Conservation (phyloP, 2,113 vertebrate species). For the Epinephelus lanceolatus region DNA sequence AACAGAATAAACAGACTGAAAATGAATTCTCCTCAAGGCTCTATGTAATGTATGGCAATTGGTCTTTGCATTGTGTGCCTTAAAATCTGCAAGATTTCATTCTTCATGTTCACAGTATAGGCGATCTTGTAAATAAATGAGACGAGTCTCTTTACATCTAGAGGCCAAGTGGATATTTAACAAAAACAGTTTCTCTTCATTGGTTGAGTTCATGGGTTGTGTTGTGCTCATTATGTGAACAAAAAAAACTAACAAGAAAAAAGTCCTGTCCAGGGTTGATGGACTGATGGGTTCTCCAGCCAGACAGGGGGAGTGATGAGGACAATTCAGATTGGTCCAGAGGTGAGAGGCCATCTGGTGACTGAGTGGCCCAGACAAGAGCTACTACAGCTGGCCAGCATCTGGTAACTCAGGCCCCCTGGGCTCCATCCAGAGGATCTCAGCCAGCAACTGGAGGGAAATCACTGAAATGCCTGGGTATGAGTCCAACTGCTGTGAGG, state of each 20-base stretch:
- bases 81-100: neutral
- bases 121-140: neutral
- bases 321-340: constrained; percentile 11
- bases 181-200: neutral
- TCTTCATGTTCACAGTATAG: too few species aligned
- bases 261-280: neutral
- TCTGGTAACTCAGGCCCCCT: constrained; percentile 35
- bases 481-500: constrained; percentile 16
- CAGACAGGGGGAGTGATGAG: constrained; percentile 7
- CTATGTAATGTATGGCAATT: neutral
- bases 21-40: neutral
- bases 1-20: neutral
- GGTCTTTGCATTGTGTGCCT: neutral
- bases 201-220: too few species aligned
- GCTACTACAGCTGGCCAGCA: constrained; percentile 46
- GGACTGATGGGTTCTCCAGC: constrained; percentile 9
- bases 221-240: neutral
- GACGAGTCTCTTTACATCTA: neutral
- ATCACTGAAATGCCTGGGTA: neutral
- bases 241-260: neutral
- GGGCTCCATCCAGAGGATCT: constrained; percentile 38
- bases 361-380: constrained; percentile 35
- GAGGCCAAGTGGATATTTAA: neutral
- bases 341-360: constrained; percentile 56
- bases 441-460: constrained; percentile 30